Conservation (phyloP, 2,797 vertebrate genomes). For the Phoeniculus purpureus region DNA sequence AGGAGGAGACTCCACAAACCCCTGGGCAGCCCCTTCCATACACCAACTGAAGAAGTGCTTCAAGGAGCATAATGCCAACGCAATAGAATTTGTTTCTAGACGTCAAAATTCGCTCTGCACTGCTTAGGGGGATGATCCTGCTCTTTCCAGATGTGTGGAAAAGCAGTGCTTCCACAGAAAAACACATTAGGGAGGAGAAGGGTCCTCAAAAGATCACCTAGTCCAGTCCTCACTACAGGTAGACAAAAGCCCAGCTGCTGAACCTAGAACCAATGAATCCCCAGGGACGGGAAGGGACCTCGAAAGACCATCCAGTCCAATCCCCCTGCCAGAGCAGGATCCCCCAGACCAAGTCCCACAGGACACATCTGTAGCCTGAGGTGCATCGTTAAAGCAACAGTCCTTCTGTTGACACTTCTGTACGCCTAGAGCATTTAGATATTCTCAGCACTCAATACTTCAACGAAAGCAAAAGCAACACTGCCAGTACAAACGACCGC, state of each 20-base stretch:
- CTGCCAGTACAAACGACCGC: not conserved
- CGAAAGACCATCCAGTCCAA: too few species aligned
- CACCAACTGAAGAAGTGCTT: not conserved
- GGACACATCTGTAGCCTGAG: too few species aligned
- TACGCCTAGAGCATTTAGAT: conserved; percentile 17
- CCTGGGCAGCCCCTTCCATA: not conserved
- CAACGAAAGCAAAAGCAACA: too few species aligned
- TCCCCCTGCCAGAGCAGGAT: too few species aligned
- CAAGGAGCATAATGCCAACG: not conserved
- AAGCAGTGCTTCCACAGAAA: not conserved
- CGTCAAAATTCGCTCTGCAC: not conserved
- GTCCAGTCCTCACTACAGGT: not conserved
- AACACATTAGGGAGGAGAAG: too few species aligned
- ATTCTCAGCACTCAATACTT: not conserved
- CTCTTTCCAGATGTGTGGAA: not conserved
- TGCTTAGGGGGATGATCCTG: not conserved
- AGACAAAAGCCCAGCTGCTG: not conserved
- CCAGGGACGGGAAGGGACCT: too few species aligned
- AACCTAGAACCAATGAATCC: too few species aligned
- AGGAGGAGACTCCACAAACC: too few species aligned
- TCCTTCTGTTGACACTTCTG: not conserved
- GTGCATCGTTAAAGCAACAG: not conserved
- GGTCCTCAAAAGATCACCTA: too few species aligned
- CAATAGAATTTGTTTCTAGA: not conserved
- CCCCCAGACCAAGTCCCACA: too few species aligned